Conservation (phyloP, 2,888 invertebrate genomes). For the Flexamia atlantica region DNA sequence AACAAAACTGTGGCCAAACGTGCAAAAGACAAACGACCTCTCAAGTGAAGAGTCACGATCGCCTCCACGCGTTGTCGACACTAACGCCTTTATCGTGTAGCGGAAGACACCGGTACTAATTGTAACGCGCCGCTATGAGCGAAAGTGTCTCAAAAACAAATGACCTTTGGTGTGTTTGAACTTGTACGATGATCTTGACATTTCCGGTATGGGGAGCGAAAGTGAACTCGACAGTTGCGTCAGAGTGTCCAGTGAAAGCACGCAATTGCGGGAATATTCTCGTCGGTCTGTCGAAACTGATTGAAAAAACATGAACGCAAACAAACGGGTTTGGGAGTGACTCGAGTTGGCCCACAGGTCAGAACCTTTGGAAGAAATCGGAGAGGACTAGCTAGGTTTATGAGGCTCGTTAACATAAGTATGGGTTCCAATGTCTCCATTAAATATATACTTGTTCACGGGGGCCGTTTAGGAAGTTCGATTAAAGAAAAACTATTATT, state of each 20-base stretch:
- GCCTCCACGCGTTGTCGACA: not conserved
- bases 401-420: not conserved
- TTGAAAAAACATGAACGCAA: constrained; percentile 33
- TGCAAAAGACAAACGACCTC: not conserved
- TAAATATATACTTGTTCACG: not conserved
- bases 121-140: not conserved
- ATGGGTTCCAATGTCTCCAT: constrained; percentile 14
- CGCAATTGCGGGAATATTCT: constrained; percentile 45
- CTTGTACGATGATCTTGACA: constrained; percentile 58
- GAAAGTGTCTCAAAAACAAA: constrained; percentile 46
- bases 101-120: constrained; percentile 44
- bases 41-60: not conserved
- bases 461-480: not conserved
- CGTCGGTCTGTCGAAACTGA: constrained; percentile 19
- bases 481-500: too few species aligned
- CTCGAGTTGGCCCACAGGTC: constrained; percentile 13
- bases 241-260: constrained; percentile 48
- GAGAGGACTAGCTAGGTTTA: not conserved
- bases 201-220: constrained; percentile 51
- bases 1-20: not conserved
- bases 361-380: not conserved
- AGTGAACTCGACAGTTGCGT: constrained; percentile 46
- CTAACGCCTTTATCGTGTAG: constrained; percentile 51
- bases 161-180: constrained; percentile 57
- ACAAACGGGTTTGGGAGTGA: constrained; percentile 36